A percentile compares a stretch with the other conserved stretches of the same genome.
These are phyloP conservation scores for Scaptomyza caliginosa DNA, from an alignment of 2,888 invertebrate species.

Conservation along the genomic window DNA sequence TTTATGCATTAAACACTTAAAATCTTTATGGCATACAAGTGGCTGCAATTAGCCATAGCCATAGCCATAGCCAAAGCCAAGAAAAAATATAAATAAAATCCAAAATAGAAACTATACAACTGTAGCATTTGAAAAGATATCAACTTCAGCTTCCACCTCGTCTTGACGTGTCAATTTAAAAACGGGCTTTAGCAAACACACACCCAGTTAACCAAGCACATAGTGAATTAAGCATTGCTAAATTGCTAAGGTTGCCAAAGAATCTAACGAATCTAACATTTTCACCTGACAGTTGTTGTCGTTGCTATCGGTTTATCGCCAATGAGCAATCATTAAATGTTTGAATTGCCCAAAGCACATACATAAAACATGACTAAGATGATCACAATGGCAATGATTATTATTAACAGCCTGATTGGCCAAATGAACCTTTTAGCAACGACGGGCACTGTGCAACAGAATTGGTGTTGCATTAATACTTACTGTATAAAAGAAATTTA, in stretches of 20 bases:
- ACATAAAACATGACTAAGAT: conserved; percentile 67
- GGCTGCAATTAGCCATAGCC: conserved; percentile 61
- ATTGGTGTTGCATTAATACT: too few species aligned
- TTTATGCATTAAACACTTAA: conserved; percentile 58
- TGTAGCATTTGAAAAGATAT: conserved; percentile 17
- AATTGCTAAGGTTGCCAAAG: conserved; percentile 34
- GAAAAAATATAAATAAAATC: conserved; percentile 5
- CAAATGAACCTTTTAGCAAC: conserved; percentile 11
- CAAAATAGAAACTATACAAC: conserved; percentile 5
- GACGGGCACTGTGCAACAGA: conserved; percentile 46
- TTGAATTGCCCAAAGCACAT: conserved; percentile 66
- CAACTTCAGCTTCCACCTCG: conserved; percentile 14
- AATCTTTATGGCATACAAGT: conserved; percentile 55
- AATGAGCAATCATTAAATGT: conserved; percentile 47
- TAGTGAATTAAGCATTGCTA: conserved; percentile 22
- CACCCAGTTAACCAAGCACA: conserved; percentile 3
- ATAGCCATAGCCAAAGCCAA: conserved; percentile 43
- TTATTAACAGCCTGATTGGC: conserved; percentile 41
- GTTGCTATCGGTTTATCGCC: conserved; percentile 18
- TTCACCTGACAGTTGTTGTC: conserved; percentile 40
- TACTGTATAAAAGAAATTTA: too few species aligned
- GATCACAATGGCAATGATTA: conserved; percentile 36
- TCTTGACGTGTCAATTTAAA: conserved; percentile 18
- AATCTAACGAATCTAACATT: conserved; percentile 42
- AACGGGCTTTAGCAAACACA: conserved; percentile 22